phyloP scores from a whole-genome alignment of 2,797 vertebrate genomes.

The Menidia menidia region DNA sequence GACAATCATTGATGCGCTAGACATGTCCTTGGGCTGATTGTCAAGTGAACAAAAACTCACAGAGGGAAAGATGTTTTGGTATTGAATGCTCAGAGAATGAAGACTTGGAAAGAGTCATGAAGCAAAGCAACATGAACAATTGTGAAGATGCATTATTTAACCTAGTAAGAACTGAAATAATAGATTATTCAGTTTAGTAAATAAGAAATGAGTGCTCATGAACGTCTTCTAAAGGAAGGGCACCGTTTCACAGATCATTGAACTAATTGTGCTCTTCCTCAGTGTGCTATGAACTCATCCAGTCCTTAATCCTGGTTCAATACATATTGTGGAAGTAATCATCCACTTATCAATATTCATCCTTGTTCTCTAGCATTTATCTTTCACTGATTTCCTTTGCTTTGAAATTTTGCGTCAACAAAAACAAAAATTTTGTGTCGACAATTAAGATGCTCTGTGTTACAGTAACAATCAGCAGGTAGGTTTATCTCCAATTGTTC shows the following conservation, averaged over 20 bases:
- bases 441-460: background rate
- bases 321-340: background rate
- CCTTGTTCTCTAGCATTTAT: background rate
- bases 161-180: background rate
- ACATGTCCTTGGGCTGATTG: no score
- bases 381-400: background rate
- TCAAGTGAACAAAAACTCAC: no score
- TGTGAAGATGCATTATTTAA: background rate
- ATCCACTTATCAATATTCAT: background rate
- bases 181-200: background rate
- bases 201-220: background rate
- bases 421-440: background rate
- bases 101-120: background rate
- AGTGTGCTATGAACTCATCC: background rate
- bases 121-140: background rate
- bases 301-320: background rate
- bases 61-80: background rate
- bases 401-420: background rate
- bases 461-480: background rate
- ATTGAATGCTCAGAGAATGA: no score
- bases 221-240: background rate
- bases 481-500: background rate
- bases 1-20: no score
- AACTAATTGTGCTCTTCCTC: background rate
- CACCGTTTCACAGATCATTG: background rate